Conservation (phyloP, 2,113 vertebrate genomes). For the Trichomycterus rosablanca region DNA sequence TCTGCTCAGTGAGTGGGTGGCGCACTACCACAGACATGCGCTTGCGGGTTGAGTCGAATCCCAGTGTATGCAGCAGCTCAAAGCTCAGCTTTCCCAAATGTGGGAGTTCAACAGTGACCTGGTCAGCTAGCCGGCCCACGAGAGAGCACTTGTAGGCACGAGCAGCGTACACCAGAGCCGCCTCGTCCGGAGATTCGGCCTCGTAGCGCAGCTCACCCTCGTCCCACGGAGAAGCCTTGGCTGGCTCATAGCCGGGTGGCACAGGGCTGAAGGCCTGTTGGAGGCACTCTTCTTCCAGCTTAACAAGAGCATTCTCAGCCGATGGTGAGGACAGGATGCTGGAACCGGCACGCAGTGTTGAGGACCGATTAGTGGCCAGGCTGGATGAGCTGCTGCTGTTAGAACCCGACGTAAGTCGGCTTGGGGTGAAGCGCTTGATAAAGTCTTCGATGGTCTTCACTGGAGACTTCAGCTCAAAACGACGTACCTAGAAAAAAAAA, state of each 20-base stretch:
- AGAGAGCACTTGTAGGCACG: conserved; percentile 86
- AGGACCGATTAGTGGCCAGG: conserved; percentile 70
- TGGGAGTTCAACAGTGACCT: conserved; percentile 88
- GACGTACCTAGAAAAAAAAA: conserved; percentile 70
- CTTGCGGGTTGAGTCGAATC: conserved; percentile 89
- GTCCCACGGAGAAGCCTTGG: conserved; percentile 35
- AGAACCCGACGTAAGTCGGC: conserved; percentile 82
- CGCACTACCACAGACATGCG: conserved; percentile 95
- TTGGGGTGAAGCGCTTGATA: conserved; percentile 88
- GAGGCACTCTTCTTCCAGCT: conserved; percentile 74
- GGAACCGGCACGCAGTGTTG: conserved; percentile 67
- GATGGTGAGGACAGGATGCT: conserved; percentile 71
- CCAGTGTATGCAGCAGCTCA: conserved; percentile 89
- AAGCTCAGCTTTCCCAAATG: conserved; percentile 87
- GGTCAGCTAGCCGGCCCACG: conserved; percentile 84
- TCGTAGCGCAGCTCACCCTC: conserved; percentile 84
- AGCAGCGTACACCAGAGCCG: conserved; percentile 90
- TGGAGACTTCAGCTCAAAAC: conserved; percentile 86
- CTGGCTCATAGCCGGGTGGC: conserved; percentile 36
- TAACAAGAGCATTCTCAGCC: conserved; percentile 71
- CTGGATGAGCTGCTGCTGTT: conserved; percentile 84
- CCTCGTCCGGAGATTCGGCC: conserved; percentile 92
- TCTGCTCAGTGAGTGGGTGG: conserved; percentile 88
- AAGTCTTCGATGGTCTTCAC: conserved; percentile 97
- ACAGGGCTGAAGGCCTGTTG: conserved; percentile 61